A percentile compares a stretch with the other conserved stretches of the same genome.
phyloP scores from a whole-genome alignment of 2,113 vertebrate species.

The Cacatua alba region DNA sequence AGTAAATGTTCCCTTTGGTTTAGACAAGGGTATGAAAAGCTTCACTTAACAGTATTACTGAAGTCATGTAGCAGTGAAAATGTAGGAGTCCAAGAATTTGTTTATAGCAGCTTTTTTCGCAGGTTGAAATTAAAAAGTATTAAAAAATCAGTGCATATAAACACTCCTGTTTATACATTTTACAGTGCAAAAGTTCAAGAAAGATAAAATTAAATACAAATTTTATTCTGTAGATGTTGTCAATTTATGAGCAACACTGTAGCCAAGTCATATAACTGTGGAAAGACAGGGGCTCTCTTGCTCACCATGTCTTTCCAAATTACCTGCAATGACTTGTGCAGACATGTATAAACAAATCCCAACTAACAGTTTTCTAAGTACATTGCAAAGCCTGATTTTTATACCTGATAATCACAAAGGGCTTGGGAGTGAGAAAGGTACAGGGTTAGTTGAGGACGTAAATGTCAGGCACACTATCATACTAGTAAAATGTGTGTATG shows the following conservation, averaged over 20 bases:
- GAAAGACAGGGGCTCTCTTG: neutral
- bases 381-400: neutral
- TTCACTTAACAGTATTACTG: neutral
- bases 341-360: neutral
- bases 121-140: neutral
- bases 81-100: neutral
- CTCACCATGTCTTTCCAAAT: neutral
- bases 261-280: neutral
- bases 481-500: neutral
- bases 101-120: neutral
- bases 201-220: neutral
- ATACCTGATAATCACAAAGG: neutral
- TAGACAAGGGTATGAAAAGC: neutral
- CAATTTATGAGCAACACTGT: neutral
- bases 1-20: neutral
- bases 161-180: neutral
- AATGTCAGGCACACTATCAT: neutral
- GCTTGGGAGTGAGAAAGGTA: neutral
- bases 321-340: neutral
- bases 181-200: neutral
- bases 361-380: neutral
- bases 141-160: neutral
- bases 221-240: neutral
- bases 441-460: neutral
- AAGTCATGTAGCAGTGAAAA: neutral